Percentiles rank a stretch among this genome's conserved stretches.
Conservation (phyloP, 2,888 invertebrate genomes). For the Rutpela maculata region DNA sequence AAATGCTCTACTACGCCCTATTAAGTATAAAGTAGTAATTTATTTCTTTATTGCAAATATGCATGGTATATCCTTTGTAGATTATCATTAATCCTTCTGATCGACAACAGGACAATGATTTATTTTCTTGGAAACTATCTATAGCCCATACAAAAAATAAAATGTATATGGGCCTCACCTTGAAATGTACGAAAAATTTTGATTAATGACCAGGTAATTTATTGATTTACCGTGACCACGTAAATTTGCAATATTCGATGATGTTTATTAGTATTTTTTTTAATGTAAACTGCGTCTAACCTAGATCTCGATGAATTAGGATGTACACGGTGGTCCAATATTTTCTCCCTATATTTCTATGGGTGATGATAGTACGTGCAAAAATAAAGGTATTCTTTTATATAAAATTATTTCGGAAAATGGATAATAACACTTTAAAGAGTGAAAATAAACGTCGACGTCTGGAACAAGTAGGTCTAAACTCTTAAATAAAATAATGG, state of each 20-base stretch:
- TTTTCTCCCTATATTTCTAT: no score
- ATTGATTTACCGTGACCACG: conserved; percentile 47
- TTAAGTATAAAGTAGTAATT: conserved; percentile 34
- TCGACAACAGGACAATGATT: conserved; percentile 31
- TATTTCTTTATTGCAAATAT: conserved; percentile 24
- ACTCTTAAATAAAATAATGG: no score
- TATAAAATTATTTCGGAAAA: no score
- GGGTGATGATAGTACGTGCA: no score
- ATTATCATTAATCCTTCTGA: conserved; percentile 35
- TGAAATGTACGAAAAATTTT: conserved; percentile 49
- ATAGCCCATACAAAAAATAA: conserved; percentile 17
- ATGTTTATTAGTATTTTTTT: conserved; percentile 18
- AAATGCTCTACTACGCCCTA: conserved; percentile 22
- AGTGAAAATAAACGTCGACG: no score
- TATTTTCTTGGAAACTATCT: conserved; percentile 36
- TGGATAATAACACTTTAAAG: no score
- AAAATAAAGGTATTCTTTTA: no score
- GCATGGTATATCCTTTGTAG: conserved; percentile 24
- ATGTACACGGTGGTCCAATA: no score
- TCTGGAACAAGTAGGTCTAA: no score
- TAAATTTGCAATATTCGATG: conserved; percentile 15
- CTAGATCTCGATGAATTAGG: background rate
- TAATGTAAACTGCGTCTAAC: background rate
- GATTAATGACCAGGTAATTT: conserved; percentile 48
- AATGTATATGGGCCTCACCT: conserved; percentile 39